phyloP scores from a whole-genome alignment of 2,113 vertebrate genomes.

The Boleophthalmus pectinirostris region DNA sequence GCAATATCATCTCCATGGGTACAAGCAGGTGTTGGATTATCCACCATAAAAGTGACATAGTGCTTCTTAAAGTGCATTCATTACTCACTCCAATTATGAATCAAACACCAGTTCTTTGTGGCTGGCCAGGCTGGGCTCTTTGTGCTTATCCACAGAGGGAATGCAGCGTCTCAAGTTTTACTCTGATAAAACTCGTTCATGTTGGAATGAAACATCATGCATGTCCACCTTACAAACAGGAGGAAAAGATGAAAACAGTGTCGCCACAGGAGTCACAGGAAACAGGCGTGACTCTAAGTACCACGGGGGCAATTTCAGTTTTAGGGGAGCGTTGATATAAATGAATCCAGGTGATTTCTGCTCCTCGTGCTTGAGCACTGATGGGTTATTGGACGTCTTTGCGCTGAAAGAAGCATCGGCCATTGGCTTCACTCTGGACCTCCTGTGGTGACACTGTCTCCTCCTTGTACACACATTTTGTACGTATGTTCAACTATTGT shows the following conservation, averaged over 20 bases:
- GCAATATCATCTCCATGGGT: too few relatives aligned
- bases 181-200: slow-evolving; percentile 52
- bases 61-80: too few relatives aligned
- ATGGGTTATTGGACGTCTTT: slow-evolving; percentile 17
- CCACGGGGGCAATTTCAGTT: neutral
- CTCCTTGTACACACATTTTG: slow-evolving; percentile 43
- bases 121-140: slow-evolving; percentile 28
- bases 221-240: slow-evolving; percentile 30
- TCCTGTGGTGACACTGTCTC: slow-evolving; percentile 60
- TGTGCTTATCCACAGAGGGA: slow-evolving; percentile 64
- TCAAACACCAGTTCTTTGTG: neutral
- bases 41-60: too few relatives aligned
- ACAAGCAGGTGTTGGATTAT: too few relatives aligned
- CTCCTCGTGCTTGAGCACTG: neutral
- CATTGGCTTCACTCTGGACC: slow-evolving; percentile 26
- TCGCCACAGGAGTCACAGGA: slow-evolving; percentile 38
- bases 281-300: too few relatives aligned
- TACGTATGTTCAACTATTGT: slow-evolving; percentile 13
- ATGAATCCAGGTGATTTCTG: slow-evolving; percentile 1
- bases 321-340: neutral
- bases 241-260: slow-evolving; percentile 38
- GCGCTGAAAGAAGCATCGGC: neutral
- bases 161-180: slow-evolving; percentile 66
- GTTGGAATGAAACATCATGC: slow-evolving; percentile 69
- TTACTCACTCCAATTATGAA: neutral